Conservation (phyloP, 2,113 vertebrate genomes). For the Mustelus asterias region DNA sequence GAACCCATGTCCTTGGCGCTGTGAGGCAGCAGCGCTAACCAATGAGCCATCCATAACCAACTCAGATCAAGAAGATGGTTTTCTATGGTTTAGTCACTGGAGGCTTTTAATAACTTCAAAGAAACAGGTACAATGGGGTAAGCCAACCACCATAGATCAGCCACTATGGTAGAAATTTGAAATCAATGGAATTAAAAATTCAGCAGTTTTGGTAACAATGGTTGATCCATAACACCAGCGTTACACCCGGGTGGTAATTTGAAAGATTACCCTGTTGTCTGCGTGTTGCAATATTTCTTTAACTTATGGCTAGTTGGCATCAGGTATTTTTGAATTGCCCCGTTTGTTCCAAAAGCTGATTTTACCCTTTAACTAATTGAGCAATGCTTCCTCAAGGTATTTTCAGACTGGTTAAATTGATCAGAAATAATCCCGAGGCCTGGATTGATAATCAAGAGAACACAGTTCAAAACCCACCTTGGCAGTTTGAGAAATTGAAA, state of each 20-base stretch:
- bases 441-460: not conserved
- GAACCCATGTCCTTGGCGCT: no score
- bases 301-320: not conserved
- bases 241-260: not conserved
- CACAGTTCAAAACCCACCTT: not conserved
- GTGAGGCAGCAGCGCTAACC: no score
- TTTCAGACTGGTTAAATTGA: not conserved
- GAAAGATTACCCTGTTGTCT: not conserved
- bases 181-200: not conserved
- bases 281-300: not conserved
- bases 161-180: not conserved
- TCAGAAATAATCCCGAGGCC: not conserved
- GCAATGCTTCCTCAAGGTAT: not conserved
- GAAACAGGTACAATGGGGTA: not conserved
- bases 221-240: not conserved
- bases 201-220: not conserved
- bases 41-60: no score
- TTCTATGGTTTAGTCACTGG: not conserved
- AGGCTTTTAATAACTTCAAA: not conserved
- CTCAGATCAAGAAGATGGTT: not conserved
- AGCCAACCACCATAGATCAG: not conserved
- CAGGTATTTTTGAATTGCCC: not conserved
- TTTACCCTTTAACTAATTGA: not conserved
- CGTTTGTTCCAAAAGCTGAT: not conserved
- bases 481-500: not conserved